Base-by-base conservation (phyloP, 2,797 vertebrate genomes). In the Luscinia luscinia region DNA sequence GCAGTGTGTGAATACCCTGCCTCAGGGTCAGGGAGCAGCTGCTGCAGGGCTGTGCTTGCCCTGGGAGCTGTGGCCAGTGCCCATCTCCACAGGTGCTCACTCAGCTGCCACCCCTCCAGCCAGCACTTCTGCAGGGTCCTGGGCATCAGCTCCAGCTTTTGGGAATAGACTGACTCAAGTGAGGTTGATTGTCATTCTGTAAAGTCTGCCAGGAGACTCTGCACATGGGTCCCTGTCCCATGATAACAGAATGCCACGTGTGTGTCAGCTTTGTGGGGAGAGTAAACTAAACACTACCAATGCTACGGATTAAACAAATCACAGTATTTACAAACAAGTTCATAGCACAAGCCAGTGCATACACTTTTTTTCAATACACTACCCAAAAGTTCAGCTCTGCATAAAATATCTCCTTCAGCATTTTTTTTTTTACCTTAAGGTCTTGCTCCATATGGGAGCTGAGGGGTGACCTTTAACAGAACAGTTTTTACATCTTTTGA, bases 241-340 rank as follows among this genome's bases (percentile, higher is more conserved):
- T 0, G 0, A 6, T 6, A 86, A 80, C 43, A 83, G 72, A 80
- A 86, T 59, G 73, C 18, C 86, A 90, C 0, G 0, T 67, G 45
- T 41, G 30, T 34, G 40, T 73, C 62, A 84, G 81, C 34, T 46
- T 58, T 3, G 1, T 16, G 55, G 28, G 63, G 34, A 52, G 26
- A 69, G 34, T 19, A 63, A 87, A 34, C 58, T 46, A 59, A 95
- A 94, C 75, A 59, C 63, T 61, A 68, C 40, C 75, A 77, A 67
- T 70, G 61, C 41, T 66, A 48, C 34, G 68, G 61, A 54, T 76
- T 82, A 95, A 89, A 87, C 67, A 96, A 63, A 77, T 21, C 2
- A 6, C 21, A 76, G 3, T 55, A 77, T 87, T 94, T 93, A 84
- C 68, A 85, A 89, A 87, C 64, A 74, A 85, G 45, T 46, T 59